phyloP scores from a whole-genome alignment of 2,888 invertebrate genomes.

The Brachynemurus nebulosus region DNA sequence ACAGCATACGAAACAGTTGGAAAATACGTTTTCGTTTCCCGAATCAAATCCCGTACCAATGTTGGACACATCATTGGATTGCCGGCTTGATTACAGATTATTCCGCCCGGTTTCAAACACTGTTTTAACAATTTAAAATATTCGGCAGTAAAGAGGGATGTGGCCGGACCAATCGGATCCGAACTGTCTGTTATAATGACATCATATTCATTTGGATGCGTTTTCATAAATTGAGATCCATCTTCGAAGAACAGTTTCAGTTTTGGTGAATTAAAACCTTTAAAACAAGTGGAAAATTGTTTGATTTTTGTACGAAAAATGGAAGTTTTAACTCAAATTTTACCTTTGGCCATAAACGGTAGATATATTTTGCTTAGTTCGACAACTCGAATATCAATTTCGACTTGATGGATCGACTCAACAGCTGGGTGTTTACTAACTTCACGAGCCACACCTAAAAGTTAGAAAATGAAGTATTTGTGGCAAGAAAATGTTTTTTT shows the following conservation, averaged over 20 bases:
- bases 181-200: constrained; percentile 98
- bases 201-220: constrained; percentile 76
- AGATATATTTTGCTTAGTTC: constrained; percentile 78
- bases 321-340: background rate
- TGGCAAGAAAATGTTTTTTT: too few species aligned
- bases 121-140: constrained; percentile 56
- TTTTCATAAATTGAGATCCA: constrained; percentile 88
- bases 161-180: constrained; percentile 82
- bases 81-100: constrained; percentile 84
- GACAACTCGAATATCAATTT: constrained; percentile 88
- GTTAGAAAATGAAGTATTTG: background rate
- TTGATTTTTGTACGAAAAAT: background rate
- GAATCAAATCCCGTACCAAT: background rate
- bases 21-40: constrained; percentile 38
- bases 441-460: constrained; percentile 71
- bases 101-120: constrained; percentile 71
- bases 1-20: constrained; percentile 65
- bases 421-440: constrained; percentile 86
- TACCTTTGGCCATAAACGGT: constrained; percentile 67
- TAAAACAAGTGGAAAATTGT: background rate
- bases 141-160: constrained; percentile 37
- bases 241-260: constrained; percentile 75
- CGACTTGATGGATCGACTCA: constrained; percentile 73
- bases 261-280: constrained; percentile 71
- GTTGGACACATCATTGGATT: constrained; percentile 6